phyloP scores from a whole-genome alignment of 2,113 vertebrate genomes.

The Piprites chloris region DNA sequence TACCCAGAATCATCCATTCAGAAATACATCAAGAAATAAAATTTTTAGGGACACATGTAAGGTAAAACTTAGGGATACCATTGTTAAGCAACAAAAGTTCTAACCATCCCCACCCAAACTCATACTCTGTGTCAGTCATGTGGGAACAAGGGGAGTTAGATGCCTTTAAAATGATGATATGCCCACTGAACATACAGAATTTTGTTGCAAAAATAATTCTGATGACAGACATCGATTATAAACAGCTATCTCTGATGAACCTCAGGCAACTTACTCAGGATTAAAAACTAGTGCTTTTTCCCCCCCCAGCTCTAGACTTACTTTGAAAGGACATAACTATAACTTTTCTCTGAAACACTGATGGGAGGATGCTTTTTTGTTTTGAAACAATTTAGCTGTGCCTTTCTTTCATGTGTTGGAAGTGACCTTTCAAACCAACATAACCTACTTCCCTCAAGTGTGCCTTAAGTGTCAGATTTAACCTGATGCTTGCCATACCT shows the following conservation, averaged over 20 bases:
- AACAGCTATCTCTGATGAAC: not conserved
- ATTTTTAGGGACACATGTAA: not conserved
- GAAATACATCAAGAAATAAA: not conserved
- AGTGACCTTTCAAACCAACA: not conserved
- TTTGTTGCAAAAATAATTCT: not conserved
- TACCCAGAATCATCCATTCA: not conserved
- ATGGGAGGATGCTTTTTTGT: not conserved
- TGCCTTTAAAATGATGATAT: not conserved
- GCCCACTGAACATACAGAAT: not conserved
- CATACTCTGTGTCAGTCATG: not conserved
- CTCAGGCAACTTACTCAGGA: not conserved
- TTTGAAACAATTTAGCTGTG: not conserved
- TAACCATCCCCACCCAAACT: not conserved
- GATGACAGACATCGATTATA: not conserved
- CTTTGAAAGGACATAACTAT: not conserved
- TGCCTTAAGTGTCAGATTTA: not conserved
- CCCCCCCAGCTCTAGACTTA: not conserved
- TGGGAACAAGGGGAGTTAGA: not conserved
- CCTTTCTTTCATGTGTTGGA: not conserved
- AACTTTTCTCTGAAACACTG: fast-evolving
- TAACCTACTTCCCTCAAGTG: not conserved
- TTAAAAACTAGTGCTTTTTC: not conserved
- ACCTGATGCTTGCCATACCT: not conserved
- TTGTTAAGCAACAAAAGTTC: not conserved
- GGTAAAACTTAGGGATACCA: not conserved